Percentiles rank a stretch among this genome's conserved stretches.
Conservation (phyloP, 2,888 invertebrate genomes). For the Pandemis cinnamomeana region DNA sequence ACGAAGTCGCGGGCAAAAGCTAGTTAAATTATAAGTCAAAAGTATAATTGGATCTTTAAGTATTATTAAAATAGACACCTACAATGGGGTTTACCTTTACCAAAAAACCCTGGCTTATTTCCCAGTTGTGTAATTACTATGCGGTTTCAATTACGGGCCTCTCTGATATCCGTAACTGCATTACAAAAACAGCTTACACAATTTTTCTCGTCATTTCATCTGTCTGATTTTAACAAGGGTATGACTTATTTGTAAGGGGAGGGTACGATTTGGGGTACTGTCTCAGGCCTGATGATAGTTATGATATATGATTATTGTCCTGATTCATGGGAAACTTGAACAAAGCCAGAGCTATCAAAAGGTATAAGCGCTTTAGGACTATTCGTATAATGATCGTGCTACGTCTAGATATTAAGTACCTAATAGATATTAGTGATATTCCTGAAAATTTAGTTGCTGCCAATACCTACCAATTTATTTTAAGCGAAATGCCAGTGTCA, state of each 20-base stretch:
- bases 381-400: not conserved
- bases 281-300: not conserved
- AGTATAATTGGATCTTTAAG: too few relatives aligned
- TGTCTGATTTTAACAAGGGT: conserved; percentile 32
- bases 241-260: not conserved
- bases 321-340: conserved; percentile 7
- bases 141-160: conserved; percentile 12
- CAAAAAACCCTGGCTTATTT: conserved; percentile 1
- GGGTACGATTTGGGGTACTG: not conserved
- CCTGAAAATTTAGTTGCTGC: not conserved
- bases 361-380: not conserved
- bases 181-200: conserved; percentile 5
- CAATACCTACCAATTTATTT: not conserved
- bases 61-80: too few relatives aligned
- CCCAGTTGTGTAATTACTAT: conserved; percentile 9
- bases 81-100: too few relatives aligned
- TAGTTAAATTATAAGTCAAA: too few relatives aligned
- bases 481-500: not conserved
- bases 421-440: too few relatives aligned
- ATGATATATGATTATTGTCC: conserved; percentile 6
- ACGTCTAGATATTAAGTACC: too few relatives aligned
- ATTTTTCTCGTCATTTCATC: not conserved
- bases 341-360: not conserved
- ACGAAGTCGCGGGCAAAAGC: too few relatives aligned
- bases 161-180: conserved; percentile 7